Base-by-base conservation (phyloP, 2,113 vertebrate genomes). In the Ctenomys sociabilis region DNA sequence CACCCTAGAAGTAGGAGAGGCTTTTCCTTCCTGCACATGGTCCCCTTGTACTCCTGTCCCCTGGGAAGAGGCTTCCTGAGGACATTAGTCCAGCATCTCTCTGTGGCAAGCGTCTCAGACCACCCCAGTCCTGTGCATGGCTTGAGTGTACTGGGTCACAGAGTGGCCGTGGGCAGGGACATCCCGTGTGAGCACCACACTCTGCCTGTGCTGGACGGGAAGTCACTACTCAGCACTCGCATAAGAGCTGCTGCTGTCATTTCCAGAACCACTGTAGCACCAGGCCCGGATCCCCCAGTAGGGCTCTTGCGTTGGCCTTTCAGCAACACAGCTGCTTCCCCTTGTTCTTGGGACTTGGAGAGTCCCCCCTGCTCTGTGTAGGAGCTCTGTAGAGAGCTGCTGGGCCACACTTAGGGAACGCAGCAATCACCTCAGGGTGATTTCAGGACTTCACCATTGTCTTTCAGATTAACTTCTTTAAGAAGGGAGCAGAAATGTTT, bases 401-500 rank as follows among this genome's bases (percentile, higher is more conserved):
- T 61, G 22, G 0, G 24, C n/a, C 82, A 57, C 37, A 6, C n/a
- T 26, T 32, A 77, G 54, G 40, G 95, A 1, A 0, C 86, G 97
- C n/a, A 14, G 40, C 61, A 19, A 0, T 35, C 81, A 30, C 92
- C 77, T 43, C 82, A 43, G 40, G 84, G 28, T 64, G 77, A 75
- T 64, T 93, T 72, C 45, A 83, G 35, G n/a, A 24, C 70, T 8
- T 10, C 5, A 45, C 57, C 32, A 13, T 92, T 98, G 1, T 98
- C 95, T 98, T 97, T 91, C 98, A 99, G 99, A 99, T 99, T 89
- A 98, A 98, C 97, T 99, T 99, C 98, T 99, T 99, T 97, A 99
- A 99, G 99, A 99, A 99, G 98, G 99, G 99, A 96, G 98, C 99
- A 59, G 99, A 99, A 96, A 98, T 99, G 98, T 99, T 99, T 98